These are phyloP conservation scores for Ips typographus DNA, from an alignment of 1,140 invertebrate species.

Conservation along the genomic window DNA sequence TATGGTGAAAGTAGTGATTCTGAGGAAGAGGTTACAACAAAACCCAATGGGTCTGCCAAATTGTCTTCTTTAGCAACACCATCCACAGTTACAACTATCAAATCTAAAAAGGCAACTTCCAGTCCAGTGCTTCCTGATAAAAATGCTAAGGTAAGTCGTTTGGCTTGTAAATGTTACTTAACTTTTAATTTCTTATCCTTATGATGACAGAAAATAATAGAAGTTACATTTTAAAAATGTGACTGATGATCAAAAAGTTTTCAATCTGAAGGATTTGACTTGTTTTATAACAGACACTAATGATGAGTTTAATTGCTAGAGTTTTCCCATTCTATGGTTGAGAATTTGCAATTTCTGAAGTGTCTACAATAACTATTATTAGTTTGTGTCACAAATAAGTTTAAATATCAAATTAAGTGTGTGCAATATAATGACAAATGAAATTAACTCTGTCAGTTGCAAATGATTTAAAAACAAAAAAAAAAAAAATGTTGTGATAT, in stretches of 20 bases:
- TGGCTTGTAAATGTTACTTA: neutral
- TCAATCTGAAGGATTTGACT: conserved; percentile 49
- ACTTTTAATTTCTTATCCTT: conserved; percentile 8
- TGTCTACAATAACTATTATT: too few species aligned
- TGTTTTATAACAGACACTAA: conserved; percentile 26
- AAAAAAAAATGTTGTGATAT: neutral
- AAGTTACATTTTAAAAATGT: conserved; percentile 19
- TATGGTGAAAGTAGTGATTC: conserved; percentile 57
- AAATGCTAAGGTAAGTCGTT: too few species aligned
- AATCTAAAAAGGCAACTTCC: too few species aligned
- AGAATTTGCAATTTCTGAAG: conserved; percentile 50
- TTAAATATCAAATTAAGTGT: too few species aligned
- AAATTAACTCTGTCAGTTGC: too few species aligned
- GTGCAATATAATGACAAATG: too few species aligned
- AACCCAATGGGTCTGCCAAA: neutral
- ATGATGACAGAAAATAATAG: conserved; percentile 26
- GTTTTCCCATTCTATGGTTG: conserved; percentile 43
- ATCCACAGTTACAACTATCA: too few species aligned
- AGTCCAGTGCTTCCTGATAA: too few species aligned
- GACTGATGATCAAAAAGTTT: conserved; percentile 47
- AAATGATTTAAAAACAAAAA: neutral
- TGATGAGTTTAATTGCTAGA: conserved; percentile 52
- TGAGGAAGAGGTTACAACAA: conserved; percentile 42
- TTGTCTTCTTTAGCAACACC: too few species aligned
- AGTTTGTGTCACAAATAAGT: too few species aligned